Percentiles rank a stretch among this genome's conserved stretches.
Conservation (phyloP, 2,113 vertebrate genomes). For the Saguinus midas region DNA sequence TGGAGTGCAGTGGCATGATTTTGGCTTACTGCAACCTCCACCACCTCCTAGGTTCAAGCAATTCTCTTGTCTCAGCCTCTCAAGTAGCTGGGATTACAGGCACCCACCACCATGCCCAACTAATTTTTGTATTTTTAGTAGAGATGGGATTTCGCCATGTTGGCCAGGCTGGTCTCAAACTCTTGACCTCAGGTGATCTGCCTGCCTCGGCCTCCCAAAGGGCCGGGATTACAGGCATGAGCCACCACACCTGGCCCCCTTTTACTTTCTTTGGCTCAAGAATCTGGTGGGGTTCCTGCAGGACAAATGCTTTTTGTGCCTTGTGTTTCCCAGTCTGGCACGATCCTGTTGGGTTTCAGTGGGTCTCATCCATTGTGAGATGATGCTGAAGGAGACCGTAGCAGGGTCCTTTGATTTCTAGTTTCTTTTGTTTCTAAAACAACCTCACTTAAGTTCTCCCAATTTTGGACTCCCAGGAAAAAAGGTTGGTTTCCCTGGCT, state of each 20-base stretch:
- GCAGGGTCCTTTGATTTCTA: background rate
- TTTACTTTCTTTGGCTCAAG: background rate
- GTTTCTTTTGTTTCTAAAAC: background rate
- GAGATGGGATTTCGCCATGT: background rate
- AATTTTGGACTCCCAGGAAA: background rate
- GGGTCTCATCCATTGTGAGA: too few species aligned
- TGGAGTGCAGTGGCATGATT: too few species aligned
- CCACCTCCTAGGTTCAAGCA: too few species aligned
- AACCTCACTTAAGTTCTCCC: background rate
- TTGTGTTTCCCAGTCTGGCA: background rate
- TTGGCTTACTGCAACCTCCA: too few species aligned
- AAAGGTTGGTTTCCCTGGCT: background rate
- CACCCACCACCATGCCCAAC: too few species aligned
- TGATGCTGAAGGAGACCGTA: fast-evolving
- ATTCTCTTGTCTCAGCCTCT: too few species aligned
- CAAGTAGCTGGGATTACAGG: too few species aligned
- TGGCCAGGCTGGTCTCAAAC: background rate
- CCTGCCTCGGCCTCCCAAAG: background rate
- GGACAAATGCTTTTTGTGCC: fast-evolving
- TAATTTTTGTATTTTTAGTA: too few species aligned
- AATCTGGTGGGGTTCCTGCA: background rate
- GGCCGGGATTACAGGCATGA: background rate
- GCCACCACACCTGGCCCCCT: fast-evolving
- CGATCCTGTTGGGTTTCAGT: fast-evolving
- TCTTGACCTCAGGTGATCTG: background rate